These are phyloP conservation scores for Amphipyra berbera DNA, from an alignment of 2,888 invertebrate species.

Conservation along the genomic window DNA sequence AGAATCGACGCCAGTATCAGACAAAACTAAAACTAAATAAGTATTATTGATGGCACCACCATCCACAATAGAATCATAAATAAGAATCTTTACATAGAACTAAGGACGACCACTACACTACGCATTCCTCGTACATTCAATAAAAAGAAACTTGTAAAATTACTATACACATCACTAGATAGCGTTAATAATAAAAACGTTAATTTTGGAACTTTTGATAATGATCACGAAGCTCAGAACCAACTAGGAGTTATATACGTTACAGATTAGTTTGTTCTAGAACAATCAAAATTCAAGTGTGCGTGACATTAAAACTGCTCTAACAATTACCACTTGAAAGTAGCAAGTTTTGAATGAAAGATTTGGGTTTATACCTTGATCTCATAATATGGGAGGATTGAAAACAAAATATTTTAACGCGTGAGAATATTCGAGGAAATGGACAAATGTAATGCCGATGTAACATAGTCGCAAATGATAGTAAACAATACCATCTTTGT, in stretches of 20 bases:
- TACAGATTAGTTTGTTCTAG: slow-evolving; percentile 18
- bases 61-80: slow-evolving; percentile 44
- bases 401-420: background rate
- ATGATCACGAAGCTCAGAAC: slow-evolving; percentile 1
- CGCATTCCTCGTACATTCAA: slow-evolving; percentile 44
- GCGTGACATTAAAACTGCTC: slow-evolving; percentile 11
- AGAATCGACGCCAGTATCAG: too few relatives aligned
- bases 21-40: slow-evolving; percentile 46
- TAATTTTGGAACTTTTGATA: slow-evolving; percentile 11
- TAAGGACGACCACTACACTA: slow-evolving; percentile 29
- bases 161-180: slow-evolving; percentile 1
- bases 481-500: slow-evolving; percentile 38
- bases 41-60: slow-evolving; percentile 55
- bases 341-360: slow-evolving; percentile 9
- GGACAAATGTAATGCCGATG: slow-evolving; percentile 29
- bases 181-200: slow-evolving; percentile 1
- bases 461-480: slow-evolving; percentile 21
- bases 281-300: slow-evolving; percentile 25
- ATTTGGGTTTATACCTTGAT: slow-evolving; percentile 4
- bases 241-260: slow-evolving; percentile 9
- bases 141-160: background rate
- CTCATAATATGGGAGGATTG: background rate
- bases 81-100: slow-evolving; percentile 25
- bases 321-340: background rate
- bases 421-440: slow-evolving; percentile 44